These are phyloP conservation scores for Ancistrus triradiatus DNA, from an alignment of 2,113 vertebrate species.

Conservation along the genomic window DNA sequence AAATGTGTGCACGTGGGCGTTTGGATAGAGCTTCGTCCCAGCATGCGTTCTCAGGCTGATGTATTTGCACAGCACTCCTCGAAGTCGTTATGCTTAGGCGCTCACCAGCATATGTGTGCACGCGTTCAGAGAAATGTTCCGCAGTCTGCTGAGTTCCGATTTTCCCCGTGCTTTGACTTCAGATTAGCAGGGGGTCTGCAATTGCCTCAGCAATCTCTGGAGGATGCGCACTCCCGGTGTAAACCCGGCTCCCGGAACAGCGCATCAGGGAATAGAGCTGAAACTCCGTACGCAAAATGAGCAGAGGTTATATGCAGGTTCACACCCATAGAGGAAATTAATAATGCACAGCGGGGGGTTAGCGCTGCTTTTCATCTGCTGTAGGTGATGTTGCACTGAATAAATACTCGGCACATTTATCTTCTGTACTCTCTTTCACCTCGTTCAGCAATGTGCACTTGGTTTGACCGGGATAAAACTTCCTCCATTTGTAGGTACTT, in stretches of 20 bases:
- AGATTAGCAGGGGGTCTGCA: conserved; percentile 17
- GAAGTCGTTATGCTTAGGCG: conserved; percentile 2
- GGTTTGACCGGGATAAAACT: too few species aligned
- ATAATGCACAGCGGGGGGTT: conserved; percentile 9
- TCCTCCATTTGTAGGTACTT: too few species aligned
- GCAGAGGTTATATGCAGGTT: neutral
- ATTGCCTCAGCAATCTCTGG: conserved; percentile 33
- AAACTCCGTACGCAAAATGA: conserved; percentile 17
- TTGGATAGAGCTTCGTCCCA: conserved; percentile 3
- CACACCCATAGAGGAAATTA: neutral
- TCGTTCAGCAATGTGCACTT: too few species aligned
- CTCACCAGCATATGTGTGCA: too few species aligned
- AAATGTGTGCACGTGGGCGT: conserved; percentile 3
- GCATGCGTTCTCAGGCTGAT: conserved; percentile 14
- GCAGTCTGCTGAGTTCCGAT: too few species aligned
- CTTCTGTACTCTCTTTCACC: too few species aligned
- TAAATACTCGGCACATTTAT: too few species aligned
- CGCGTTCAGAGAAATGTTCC: too few species aligned
- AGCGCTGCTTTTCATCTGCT: neutral
- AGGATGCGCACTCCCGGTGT: conserved; percentile 14
- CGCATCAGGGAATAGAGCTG: neutral
- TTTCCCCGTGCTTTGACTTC: conserved; percentile 9
- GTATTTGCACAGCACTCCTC: conserved; percentile 10
- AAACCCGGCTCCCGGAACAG: conserved; percentile 8
- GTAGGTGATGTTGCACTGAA: too few species aligned